phyloP scores from a whole-genome alignment of 2,113 vertebrate genomes.

The Phasianus colchicus region DNA sequence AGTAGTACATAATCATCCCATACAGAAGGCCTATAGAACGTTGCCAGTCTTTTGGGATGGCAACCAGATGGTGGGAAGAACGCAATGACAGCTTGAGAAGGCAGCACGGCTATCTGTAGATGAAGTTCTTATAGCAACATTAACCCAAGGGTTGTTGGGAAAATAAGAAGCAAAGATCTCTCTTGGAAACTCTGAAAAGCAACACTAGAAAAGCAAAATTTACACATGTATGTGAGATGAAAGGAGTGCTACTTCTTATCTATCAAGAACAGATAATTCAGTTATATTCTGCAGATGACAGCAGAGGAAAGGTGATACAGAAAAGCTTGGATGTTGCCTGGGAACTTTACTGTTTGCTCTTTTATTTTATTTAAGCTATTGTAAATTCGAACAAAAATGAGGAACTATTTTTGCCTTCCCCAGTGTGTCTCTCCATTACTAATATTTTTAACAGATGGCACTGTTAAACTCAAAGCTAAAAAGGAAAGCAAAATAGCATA shows the following conservation, averaged over 20 bases:
- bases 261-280: not conserved
- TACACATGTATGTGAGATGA: not conserved
- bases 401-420: constrained; percentile 47
- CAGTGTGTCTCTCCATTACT: not conserved
- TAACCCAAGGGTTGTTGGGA: not conserved
- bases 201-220: not conserved
- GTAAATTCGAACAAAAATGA: constrained; percentile 21
- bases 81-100: constrained; percentile 1
- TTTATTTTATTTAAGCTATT: constrained; percentile 27
- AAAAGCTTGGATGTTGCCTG: not conserved
- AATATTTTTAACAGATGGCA: constrained; percentile 53
- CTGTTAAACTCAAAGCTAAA: not conserved
- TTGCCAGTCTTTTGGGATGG: constrained; percentile 15
- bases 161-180: not conserved
- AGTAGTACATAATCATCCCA: not conserved
- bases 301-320: not conserved
- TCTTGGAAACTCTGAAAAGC: not conserved
- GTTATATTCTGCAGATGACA: not conserved
- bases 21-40: not conserved
- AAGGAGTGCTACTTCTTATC: not conserved
- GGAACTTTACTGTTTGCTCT: constrained; percentile 19
- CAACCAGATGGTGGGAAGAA: constrained; percentile 33
- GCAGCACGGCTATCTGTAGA: not conserved
- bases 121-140: not conserved
- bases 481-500: not conserved